Base-by-base conservation (phyloP, 2,113 vertebrate species). In the Xenopus borealis region DNA sequence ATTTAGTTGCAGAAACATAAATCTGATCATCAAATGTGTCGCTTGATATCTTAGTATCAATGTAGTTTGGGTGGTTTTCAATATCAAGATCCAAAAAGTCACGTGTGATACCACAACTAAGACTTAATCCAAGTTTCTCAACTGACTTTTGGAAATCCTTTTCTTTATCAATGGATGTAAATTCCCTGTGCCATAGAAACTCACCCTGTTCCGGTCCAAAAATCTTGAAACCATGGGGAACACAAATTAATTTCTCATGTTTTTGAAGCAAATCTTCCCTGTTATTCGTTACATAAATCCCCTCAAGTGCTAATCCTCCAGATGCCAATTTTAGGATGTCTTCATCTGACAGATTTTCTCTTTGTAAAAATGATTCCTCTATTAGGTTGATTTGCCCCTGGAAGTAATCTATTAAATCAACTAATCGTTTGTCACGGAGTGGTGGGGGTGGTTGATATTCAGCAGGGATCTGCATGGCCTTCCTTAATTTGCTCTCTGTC, bases 301-400 rank as follows among this genome's bases (percentile, higher is more conserved):
- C 90, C 57, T 85, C 79, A 47, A 90, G 79, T 27, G 86, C 86
- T 63, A 90, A 66, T 0, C 88, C 88, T 69, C 87, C 87, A 0
- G 89, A 91, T 0, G 83, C 87, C 40, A 1, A 0, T 82, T 81
- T 0, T 83, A 45, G 33, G 33, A 40, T 40, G 33, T 40, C 33
- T 40, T 40, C 33, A 40, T 40, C 33, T 40, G 33, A 40, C 9
- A 89, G 14, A 0, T 69, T 87, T 77, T 79, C 23, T 0, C 1
- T 66, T 4, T 20, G 58, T 46, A 1, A 8, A 6, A 72, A 0
- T 12, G 33, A 30, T 0, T 3, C 1, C 0, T 87, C 74, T 20
- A 55, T 71, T 23, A 52, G 1, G 11, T 53, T 62, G 62, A 86
- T 73, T n/a, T 86, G 70, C 53, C 33, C 70, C 7, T 80, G 71